Conservation (phyloP, 2,113 vertebrate genomes). For the Apodemus speciosus region DNA sequence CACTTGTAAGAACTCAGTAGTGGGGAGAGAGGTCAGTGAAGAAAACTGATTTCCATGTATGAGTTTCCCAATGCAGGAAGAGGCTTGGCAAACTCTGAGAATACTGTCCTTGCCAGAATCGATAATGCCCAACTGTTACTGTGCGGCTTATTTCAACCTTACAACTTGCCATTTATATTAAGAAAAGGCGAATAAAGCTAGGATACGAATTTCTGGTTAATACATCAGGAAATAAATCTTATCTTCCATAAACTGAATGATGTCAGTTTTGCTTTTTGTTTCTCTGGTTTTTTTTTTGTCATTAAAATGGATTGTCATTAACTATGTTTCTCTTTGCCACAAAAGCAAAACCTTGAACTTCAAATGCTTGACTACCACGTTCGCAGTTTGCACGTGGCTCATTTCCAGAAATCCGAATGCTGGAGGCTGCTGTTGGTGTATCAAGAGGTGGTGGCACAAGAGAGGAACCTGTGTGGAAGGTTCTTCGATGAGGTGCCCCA, state of each 20-base stretch:
- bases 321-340: background rate
- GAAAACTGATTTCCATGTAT: background rate
- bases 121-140: background rate
- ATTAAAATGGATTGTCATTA: conserved; percentile 21
- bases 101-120: conserved; percentile 23
- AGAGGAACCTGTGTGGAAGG: background rate
- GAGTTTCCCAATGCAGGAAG: background rate
- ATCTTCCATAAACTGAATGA: background rate
- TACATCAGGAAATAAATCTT: background rate
- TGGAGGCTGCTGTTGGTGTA: fast-evolving
- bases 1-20: background rate
- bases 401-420: too few species aligned
- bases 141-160: background rate
- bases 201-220: background rate
- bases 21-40: background rate
- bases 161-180: conserved; percentile 31
- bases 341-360: background rate
- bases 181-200: background rate
- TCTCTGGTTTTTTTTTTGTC: background rate
- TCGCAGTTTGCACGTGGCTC: background rate
- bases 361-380: background rate
- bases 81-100: conserved; percentile 30
- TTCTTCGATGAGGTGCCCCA: background rate
- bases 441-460: background rate
- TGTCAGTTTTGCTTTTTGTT: background rate